Percentiles rank a stretch among this genome's conserved stretches.
Evolutionary conservation across 2,888 invertebrate species (phyloP).

Genomic region (Agonopterix heracliana): DNA sequence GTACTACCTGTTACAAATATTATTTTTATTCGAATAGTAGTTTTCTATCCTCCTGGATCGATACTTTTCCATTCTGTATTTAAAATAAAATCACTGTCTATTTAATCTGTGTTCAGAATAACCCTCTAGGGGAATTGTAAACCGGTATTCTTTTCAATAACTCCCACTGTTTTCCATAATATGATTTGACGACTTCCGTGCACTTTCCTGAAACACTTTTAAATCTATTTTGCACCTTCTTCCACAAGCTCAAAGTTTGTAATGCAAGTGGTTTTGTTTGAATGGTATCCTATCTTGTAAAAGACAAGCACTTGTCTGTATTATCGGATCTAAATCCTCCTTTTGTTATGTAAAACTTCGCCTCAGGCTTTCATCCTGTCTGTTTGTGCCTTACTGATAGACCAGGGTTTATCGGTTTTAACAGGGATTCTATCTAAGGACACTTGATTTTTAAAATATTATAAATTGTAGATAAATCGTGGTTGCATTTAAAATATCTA

Average conservation of each 20-base stretch:
- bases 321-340: conserved; percentile 25
- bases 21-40: too few species aligned
- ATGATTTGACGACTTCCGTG: neutral
- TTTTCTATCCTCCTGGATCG: too few species aligned
- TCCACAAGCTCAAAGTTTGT: neutral
- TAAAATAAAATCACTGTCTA: too few species aligned
- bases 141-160: conserved; percentile 6
- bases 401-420: too few species aligned
- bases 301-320: conserved; percentile 20
- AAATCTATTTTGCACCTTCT: neutral
- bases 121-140: neutral
- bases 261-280: neutral
- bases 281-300: conserved; percentile 9
- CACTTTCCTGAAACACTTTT: neutral
- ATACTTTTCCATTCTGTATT: too few species aligned
- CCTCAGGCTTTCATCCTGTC: conserved; percentile 15
- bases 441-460: too few species aligned
- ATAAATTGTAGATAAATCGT: too few species aligned
- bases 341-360: conserved; percentile 38
- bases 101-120: too few species aligned
- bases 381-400: too few species aligned
- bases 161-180: conserved; percentile 2
- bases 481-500: too few species aligned
- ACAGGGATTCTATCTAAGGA: too few species aligned
- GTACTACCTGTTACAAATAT: too few species aligned